Evolutionary conservation across 2,113 vertebrate genomes (phyloP).

Genomic region (Coptodon rendalli): DNA sequence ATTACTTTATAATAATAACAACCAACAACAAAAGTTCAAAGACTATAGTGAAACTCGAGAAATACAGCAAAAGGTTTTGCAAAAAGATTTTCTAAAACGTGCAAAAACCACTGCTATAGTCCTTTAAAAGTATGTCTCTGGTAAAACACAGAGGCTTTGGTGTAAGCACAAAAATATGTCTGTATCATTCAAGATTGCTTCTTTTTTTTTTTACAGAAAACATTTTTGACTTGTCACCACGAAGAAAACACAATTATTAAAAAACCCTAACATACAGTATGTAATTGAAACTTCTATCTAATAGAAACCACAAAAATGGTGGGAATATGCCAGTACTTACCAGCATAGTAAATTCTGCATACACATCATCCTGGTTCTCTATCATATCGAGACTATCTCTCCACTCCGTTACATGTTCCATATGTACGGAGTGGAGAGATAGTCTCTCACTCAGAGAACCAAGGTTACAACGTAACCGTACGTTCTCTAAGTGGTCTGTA

Average conservation of each 20-base stretch:
- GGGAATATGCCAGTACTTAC: neutral
- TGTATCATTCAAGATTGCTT: neutral
- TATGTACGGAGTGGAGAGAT: neutral
- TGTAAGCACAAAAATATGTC: neutral
- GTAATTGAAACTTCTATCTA: neutral
- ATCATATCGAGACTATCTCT: neutral
- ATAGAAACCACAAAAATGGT: neutral
- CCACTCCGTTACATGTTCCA: accelerated
- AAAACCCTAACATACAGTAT: neutral
- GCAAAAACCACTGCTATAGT: neutral
- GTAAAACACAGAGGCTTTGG: neutral
- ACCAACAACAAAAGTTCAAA: neutral
- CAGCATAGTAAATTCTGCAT: neutral
- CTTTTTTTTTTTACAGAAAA: neutral
- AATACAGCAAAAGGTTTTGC: neutral
- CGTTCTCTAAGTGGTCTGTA: neutral
- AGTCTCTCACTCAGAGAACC: neutral
- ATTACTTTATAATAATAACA: neutral
- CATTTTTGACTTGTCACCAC: neutral
- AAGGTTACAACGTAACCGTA: neutral
- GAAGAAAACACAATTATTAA: neutral
- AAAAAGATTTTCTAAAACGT: neutral
- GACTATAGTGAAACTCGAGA: neutral
- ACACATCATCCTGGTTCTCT: neutral
- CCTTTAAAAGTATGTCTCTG: neutral